A percentile compares a stretch with the other conserved stretches of the same genome.
Conservation (phyloP, 2,888 invertebrate species). For the Pristionchus japonicus region DNA sequence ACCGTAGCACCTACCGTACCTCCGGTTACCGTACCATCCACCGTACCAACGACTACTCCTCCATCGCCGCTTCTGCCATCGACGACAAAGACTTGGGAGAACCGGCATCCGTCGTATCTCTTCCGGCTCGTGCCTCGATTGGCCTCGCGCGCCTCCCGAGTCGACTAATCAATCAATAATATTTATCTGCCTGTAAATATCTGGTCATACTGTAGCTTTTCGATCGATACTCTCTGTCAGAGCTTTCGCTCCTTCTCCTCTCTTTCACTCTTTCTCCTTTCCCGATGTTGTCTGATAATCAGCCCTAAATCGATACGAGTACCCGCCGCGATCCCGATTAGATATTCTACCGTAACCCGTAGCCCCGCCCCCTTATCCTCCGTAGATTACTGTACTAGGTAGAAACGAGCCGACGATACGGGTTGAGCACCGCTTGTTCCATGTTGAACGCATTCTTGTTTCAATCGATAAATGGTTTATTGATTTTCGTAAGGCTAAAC, state of each 20-base stretch:
- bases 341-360: not conserved
- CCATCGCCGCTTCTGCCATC: not conserved
- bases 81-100: not conserved
- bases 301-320: not conserved
- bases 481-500: not conserved
- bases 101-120: constrained; percentile 23
- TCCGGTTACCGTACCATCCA: not conserved
- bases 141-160: not conserved
- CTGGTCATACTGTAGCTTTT: constrained; percentile 21
- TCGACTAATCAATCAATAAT: constrained; percentile 41
- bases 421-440: constrained; percentile 3
- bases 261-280: not conserved
- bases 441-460: constrained; percentile 13
- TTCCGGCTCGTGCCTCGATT: constrained; percentile 32
- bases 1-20: not conserved
- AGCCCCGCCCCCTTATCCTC: not conserved
- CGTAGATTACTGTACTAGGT: constrained; percentile 30
- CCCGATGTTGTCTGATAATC: constrained; percentile 32
- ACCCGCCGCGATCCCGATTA: not conserved
- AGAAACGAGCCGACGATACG: not conserved
- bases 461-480: not conserved
- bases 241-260: not conserved
- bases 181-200: constrained; percentile 32
- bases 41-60: not conserved
- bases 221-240: constrained; percentile 28